phyloP scores from a whole-genome alignment of 2,113 vertebrate genomes.

The Corvus cornix region DNA sequence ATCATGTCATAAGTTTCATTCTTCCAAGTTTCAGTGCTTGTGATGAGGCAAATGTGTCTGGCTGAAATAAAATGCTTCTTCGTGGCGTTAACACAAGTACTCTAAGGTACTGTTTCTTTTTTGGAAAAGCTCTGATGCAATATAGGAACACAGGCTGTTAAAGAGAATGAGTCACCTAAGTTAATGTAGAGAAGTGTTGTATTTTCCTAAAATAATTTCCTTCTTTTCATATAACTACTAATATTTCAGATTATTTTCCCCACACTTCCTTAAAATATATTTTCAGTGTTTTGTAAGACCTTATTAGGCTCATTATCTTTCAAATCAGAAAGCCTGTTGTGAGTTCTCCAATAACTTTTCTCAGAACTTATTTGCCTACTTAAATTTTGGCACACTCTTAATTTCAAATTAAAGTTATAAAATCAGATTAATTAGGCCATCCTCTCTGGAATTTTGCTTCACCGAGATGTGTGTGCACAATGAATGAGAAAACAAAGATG shows the following conservation, averaged over 20 bases:
- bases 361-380: not conserved
- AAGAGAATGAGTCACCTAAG: not conserved
- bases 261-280: not conserved
- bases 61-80: not conserved
- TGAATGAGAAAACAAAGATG: fast-evolving
- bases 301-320: not conserved
- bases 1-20: not conserved
- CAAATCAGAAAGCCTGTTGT: not conserved
- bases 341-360: not conserved
- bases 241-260: not conserved
- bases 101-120: not conserved
- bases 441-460: not conserved
- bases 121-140: not conserved
- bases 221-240: not conserved
- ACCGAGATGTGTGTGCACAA: not conserved
- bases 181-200: not conserved
- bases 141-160: not conserved
- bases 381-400: not conserved
- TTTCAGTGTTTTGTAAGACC: not conserved
- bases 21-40: not conserved
- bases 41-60: not conserved
- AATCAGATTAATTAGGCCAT: not conserved
- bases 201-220: not conserved
- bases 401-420: not conserved
- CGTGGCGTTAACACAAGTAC: not conserved